Conservation (phyloP, 2,888 invertebrate species). For the Polietes domitor region DNA sequence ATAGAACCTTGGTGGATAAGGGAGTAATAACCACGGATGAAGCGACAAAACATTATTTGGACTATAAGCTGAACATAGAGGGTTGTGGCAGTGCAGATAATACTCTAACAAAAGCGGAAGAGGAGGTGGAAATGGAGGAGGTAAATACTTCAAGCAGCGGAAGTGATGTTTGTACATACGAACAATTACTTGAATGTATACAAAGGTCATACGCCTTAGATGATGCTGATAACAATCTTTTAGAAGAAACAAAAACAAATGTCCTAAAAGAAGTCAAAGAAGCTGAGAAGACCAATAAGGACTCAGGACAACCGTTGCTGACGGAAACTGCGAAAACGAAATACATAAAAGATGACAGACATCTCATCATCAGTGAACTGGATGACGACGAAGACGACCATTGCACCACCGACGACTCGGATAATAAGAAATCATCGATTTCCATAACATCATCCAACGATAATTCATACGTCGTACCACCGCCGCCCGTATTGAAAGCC, state of each 20-base stretch:
- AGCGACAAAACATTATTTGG: conserved; percentile 67
- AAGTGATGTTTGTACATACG: conserved; percentile 48
- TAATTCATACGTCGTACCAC: conserved; percentile 1
- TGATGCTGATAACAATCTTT: conserved; percentile 2
- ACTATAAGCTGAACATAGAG: conserved; percentile 59
- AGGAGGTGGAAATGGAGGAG: conserved; percentile 36
- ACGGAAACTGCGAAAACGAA: not conserved
- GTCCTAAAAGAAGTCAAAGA: conserved; percentile 16
- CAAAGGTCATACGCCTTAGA: conserved; percentile 59
- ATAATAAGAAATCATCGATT: conserved; percentile 51
- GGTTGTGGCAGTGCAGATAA: not conserved
- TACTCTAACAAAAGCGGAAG: conserved; percentile 9
- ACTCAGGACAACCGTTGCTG: too few relatives aligned
- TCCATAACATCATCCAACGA: conserved; percentile 49
- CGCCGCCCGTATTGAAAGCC: conserved; percentile 65
- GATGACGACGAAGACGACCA: conserved; percentile 59
- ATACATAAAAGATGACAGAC: not conserved
- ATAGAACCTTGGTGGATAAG: conserved; percentile 67
- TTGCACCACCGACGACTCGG: conserved; percentile 35
- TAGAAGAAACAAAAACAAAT: conserved; percentile 37
- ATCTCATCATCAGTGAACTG: conserved; percentile 38
- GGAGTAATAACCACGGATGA: conserved; percentile 67
- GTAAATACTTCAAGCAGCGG: conserved; percentile 30
- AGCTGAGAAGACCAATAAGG: not conserved
- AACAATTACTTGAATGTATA: conserved; percentile 62